Evolutionary conservation across 1,140 invertebrate species (phyloP), one percentile per base, ranked within the genome.

Genomic region (Bombus huntii): DNA sequence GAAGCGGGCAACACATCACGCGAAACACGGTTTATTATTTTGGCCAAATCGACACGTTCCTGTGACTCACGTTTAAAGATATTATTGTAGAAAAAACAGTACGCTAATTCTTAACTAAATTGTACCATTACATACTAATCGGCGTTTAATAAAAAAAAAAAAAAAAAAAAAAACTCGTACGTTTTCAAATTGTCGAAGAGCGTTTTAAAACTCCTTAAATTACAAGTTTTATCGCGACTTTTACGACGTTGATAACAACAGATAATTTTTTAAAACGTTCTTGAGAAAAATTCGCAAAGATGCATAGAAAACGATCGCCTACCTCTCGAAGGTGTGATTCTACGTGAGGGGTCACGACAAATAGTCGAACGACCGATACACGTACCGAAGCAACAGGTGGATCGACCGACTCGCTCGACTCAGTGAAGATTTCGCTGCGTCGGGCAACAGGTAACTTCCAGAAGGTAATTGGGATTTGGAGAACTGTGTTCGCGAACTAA

Each of bases 341-440:
- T 57, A 68, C 3, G n/a, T 1, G 9, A 70, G 15, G 22, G 13
- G 6, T 57, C 18, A 12, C 10, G 12, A 18, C n/a, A 6, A 53
- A 42, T 13, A 28, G 25, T 8, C 42, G 18, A 47, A 59, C 53
- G 22, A 34, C 2, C 39, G 28, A 82, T 53, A 74, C 31, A n/a
- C 25, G 28, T 2, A 34, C 10, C 25, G 72, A 76, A 47, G 59
- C 73, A 83, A 83, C 81, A 83, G 81, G 72, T 76, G 72, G 72
- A 66, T 31, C 34, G 34, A 62, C 1, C 34, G 28, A 44, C 72
- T 74, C 18, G 10, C 34, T 28, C 72, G 18, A 28, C 9, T 34
- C 13, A 0, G 4, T 57, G 28, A 18, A 2, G 12, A n/a, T 13
- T 13, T 34, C 59, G 37, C 25, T 37, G 39, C 28, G n/a, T 31